phyloP scores from a whole-genome alignment of 2,797 vertebrate species.

The Danio kyathit region DNA sequence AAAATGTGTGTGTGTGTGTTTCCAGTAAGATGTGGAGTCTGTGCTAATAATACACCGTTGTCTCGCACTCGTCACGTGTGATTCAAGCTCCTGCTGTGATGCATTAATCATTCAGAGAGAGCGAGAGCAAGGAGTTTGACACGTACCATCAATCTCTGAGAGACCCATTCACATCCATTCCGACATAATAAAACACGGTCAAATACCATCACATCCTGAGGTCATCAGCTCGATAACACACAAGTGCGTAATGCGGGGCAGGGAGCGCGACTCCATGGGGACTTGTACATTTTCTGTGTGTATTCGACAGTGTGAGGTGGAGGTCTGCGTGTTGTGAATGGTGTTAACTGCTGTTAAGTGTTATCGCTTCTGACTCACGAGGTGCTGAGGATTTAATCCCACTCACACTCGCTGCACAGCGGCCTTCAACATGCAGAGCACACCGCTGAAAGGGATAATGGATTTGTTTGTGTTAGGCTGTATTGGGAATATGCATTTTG shows the following conservation, averaged over 20 bases:
- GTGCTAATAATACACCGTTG: constrained; percentile 35
- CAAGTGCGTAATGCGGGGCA: constrained; percentile 10
- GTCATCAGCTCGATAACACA: constrained; percentile 5
- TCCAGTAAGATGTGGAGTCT: constrained; percentile 45
- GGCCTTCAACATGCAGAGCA: background rate
- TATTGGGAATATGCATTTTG: background rate
- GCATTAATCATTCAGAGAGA: constrained; percentile 59
- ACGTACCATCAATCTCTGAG: constrained; percentile 54
- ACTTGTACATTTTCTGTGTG: background rate
- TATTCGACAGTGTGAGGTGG: background rate
- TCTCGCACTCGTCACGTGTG: constrained; percentile 31
- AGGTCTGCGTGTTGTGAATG: constrained; percentile 27
- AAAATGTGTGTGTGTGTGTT: background rate
- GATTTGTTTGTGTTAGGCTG: background rate
- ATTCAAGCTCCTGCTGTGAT: constrained; percentile 19
- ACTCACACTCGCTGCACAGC: background rate
- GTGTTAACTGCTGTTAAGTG: constrained; percentile 35
- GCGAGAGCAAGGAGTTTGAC: constrained; percentile 44
- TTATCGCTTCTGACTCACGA: constrained; percentile 11
- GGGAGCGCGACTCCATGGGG: constrained; percentile 25
- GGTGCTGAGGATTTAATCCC: constrained; percentile 8
- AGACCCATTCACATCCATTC: constrained; percentile 46
- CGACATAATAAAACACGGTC: constrained; percentile 38
- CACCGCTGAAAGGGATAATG: background rate
- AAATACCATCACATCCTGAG: constrained; percentile 27